These are phyloP conservation scores for Sebastes trivittatus DNA, from an alignment of 2,797 vertebrate species.

Conservation along the genomic window DNA sequence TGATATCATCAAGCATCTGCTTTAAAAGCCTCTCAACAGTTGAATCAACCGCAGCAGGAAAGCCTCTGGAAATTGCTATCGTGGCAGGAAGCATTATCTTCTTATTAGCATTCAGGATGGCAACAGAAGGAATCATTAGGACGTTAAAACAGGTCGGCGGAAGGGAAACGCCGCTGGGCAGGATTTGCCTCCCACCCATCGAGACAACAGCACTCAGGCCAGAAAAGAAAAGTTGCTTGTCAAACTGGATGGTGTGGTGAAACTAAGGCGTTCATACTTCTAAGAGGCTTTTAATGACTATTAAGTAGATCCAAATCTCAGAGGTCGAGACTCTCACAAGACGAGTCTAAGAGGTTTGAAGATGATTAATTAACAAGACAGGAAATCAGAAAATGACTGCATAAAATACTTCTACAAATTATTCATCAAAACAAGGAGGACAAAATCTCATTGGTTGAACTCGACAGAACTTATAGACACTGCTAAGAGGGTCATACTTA, in stretches of 20 bases:
- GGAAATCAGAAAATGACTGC: too few species aligned
- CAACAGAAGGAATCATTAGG: slow-evolving; percentile 52
- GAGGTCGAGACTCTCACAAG: too few species aligned
- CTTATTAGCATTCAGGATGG: slow-evolving; percentile 51
- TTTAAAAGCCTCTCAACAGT: slow-evolving; percentile 78
- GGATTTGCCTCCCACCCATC: slow-evolving; percentile 44
- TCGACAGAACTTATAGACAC: too few species aligned
- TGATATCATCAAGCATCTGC: slow-evolving; percentile 50
- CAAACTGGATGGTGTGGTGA: neutral
- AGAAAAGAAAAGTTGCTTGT: neutral
- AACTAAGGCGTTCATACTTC: neutral
- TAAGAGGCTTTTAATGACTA: neutral
- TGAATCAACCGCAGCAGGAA: slow-evolving; percentile 75
- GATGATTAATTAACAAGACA: too few species aligned
- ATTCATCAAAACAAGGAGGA: too few species aligned
- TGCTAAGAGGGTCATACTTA: too few species aligned
- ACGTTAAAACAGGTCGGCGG: slow-evolving; percentile 24
- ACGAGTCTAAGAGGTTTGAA: too few species aligned
- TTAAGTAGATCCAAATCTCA: neutral
- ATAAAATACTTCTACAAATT: too few species aligned
- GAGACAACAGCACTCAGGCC: slow-evolving; percentile 2
- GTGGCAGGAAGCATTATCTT: slow-evolving; percentile 50
- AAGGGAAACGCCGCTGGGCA: slow-evolving; percentile 25
- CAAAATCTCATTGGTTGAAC: too few species aligned
- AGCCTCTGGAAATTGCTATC: slow-evolving; percentile 72